Base-by-base conservation (phyloP, 2,888 invertebrate genomes). In the Cancer borealis region DNA sequence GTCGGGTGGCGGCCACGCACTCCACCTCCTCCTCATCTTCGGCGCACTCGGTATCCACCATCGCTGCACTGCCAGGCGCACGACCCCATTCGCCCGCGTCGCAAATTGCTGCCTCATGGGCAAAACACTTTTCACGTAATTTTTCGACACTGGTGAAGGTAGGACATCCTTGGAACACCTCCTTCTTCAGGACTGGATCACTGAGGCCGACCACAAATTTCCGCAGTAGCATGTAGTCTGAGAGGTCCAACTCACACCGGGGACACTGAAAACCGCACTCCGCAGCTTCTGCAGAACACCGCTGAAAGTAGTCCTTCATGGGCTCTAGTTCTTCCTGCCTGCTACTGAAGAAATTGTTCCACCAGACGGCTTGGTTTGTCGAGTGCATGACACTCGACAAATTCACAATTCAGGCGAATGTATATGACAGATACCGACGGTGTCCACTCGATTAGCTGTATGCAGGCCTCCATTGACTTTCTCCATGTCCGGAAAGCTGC, bases 391-490 rank as follows among this genome's bases (percentile, higher is more conserved):
- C n/a, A n/a, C n/a, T n/a, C n/a, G n/a, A n/a, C n/a, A n/a, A n/a
- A n/a, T n/a, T n/a, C n/a, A n/a, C n/a, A n/a, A n/a, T n/a, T n/a
- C n/a, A n/a, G n/a, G n/a, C n/a, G n/a, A n/a, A n/a, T n/a, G n/a
- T n/a, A n/a, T n/a, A n/a, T n/a, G n/a, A n/a, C n/a, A n/a, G n/a
- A n/a, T n/a, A n/a, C n/a, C n/a, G n/a, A n/a, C 17, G 66, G 66
- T 21, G 66, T 10, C 66, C 66, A 66, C 66, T 21, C 26, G 89
- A 17, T 49, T 8, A 60, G 60, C n/a, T 26, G 12, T n/a, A 60
- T 26, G 17, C 91, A 91, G 3, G 91, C 6, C 60, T 91, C 91
- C 91, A 91, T 60, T 8, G 87, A 87, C 87, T 45, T 87, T 30
- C 87, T 87, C 30, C 87, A 87, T 10, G 87, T 39, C 10, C 87